Evolutionary conservation across 2,888 invertebrate genomes (phyloP).

Genomic region (Chelonus formosanus): DNA sequence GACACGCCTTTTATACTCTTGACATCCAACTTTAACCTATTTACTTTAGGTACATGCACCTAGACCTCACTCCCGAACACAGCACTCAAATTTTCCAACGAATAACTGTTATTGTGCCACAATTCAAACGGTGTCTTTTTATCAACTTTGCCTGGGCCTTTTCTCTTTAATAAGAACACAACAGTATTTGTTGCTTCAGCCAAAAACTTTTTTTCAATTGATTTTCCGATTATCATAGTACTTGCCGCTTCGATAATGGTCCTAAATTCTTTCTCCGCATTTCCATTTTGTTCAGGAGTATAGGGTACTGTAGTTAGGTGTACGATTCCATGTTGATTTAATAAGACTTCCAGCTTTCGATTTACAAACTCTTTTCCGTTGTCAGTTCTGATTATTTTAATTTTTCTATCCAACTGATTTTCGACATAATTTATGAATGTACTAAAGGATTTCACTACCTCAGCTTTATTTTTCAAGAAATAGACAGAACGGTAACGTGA

Average conservation of each 20-base stretch:
- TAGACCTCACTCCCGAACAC: no score
- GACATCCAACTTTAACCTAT: no score
- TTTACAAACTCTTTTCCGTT: slow-evolving; percentile 41
- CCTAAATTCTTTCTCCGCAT: slow-evolving; percentile 31
- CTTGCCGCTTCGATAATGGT: slow-evolving; percentile 32
- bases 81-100: no score
- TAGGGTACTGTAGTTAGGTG: slow-evolving; percentile 30
- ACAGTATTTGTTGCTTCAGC: slow-evolving; percentile 33
- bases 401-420: no score
- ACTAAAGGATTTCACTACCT: no score
- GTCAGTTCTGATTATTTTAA: slow-evolving; percentile 12
- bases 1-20: no score
- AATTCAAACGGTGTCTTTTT: slow-evolving; percentile 23
- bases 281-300: slow-evolving; percentile 35
- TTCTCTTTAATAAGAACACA: slow-evolving; percentile 30
- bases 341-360: slow-evolving; percentile 37
- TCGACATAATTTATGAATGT: no score
- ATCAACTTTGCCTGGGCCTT: slow-evolving; percentile 3
- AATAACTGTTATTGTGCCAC: no score
- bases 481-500: no score
- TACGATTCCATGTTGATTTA: slow-evolving; percentile 33
- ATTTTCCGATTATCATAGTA: slow-evolving; percentile 29
- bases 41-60: no score
- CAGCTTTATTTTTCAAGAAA: no score
- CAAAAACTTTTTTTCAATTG: no score